phyloP scores from a whole-genome alignment of 2,888 invertebrate species.

The Caenorhabditis auriculariae region DNA sequence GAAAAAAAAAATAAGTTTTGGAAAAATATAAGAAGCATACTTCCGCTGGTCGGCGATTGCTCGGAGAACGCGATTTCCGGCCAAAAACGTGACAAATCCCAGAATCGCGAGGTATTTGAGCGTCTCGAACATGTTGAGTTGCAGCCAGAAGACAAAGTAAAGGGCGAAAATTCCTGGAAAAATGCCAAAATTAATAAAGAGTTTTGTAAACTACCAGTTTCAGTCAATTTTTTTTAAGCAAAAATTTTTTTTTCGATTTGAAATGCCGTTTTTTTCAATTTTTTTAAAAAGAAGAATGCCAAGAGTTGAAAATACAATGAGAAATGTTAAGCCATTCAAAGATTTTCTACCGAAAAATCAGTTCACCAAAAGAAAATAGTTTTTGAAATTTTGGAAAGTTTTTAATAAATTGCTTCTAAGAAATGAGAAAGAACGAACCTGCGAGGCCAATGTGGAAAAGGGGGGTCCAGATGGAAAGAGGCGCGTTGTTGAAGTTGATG shows the following conservation, averaged over 20 bases:
- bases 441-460: constrained; percentile 87
- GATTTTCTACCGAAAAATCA: too few relatives aligned
- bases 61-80: constrained; percentile 83
- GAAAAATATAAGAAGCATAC: too few relatives aligned
- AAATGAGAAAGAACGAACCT: constrained; percentile 67
- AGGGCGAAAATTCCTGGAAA: constrained; percentile 79
- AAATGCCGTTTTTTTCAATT: too few relatives aligned
- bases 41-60: constrained; percentile 38
- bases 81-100: constrained; percentile 84
- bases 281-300: too few relatives aligned
- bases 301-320: too few relatives aligned
- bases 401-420: too few relatives aligned
- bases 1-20: too few relatives aligned
- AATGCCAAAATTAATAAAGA: constrained; percentile 8
- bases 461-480: constrained; percentile 77
- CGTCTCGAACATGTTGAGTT: constrained; percentile 93
- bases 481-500: constrained; percentile 82
- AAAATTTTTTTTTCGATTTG: constrained; percentile 1
- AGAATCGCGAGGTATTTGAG: constrained; percentile 83
- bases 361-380: too few relatives aligned
- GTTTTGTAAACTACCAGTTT: neutral
- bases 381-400: too few relatives aligned
- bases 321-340: too few relatives aligned
- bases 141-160: constrained; percentile 88
- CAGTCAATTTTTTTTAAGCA: constrained; percentile 12